Evolutionary conservation across 2,888 invertebrate species (phyloP).

Genomic region (Diaperis boleti): DNA sequence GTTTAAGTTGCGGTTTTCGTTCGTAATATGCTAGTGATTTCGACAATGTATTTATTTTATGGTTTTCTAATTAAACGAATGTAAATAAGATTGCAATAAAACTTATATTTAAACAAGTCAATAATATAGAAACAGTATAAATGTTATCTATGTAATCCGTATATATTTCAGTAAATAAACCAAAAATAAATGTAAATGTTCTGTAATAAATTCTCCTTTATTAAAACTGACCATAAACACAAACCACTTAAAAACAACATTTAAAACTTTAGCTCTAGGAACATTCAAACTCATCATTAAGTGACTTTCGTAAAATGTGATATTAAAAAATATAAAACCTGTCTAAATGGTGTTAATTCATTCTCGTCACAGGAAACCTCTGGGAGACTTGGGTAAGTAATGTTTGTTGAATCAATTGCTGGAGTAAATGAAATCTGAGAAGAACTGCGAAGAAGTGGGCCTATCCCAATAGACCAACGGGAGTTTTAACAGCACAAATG

Average conservation of each 20-base stretch:
- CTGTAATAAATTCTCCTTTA: conserved; percentile 50
- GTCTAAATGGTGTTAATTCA: conserved; percentile 15
- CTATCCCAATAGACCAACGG: too few species aligned
- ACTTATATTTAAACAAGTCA: conserved; percentile 55
- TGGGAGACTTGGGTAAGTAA: neutral
- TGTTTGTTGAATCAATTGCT: too few species aligned
- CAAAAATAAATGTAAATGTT: conserved; percentile 49
- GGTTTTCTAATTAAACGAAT: conserved; percentile 49
- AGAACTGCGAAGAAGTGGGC: too few species aligned
- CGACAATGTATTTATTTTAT: conserved; percentile 24
- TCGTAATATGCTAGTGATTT: too few species aligned
- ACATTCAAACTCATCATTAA: conserved; percentile 40
- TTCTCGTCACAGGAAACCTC: conserved; percentile 2
- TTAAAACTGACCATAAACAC: conserved; percentile 44
- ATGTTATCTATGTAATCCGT: conserved; percentile 57
- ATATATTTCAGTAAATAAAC: conserved; percentile 57
- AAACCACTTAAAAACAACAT: conserved; percentile 11
- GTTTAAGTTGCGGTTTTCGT: conserved; percentile 4
- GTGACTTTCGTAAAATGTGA: conserved; percentile 55
- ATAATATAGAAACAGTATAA: conserved; percentile 55
- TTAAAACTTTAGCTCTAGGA: conserved; percentile 12
- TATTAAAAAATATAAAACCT: conserved; percentile 44
- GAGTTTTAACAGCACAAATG: too few species aligned
- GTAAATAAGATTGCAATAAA: conserved; percentile 60
- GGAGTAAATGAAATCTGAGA: too few species aligned